Conservation (phyloP, 1,140 invertebrate genomes). For the Diorhabda elongata region DNA sequence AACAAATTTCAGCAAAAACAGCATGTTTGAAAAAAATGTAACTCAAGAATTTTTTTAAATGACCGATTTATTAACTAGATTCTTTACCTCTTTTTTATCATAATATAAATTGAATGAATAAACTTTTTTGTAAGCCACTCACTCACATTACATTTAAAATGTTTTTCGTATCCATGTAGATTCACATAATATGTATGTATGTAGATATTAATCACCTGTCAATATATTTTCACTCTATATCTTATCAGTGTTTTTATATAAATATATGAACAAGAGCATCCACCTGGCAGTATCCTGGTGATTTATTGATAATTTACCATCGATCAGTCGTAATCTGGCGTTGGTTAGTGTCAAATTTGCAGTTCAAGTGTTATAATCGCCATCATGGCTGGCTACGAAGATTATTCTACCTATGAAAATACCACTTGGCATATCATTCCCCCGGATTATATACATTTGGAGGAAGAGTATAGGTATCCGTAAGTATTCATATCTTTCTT, state of each 20-base stretch:
- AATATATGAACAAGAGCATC: constrained; percentile 28
- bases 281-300: constrained; percentile 28
- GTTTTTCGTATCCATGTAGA: too few species aligned
- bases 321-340: constrained; percentile 14
- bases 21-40: too few species aligned
- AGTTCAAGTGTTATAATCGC: constrained; percentile 19
- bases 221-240: constrained; percentile 30
- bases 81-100: too few species aligned
- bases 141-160: too few species aligned
- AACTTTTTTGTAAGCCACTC: too few species aligned
- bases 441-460: constrained; percentile 62
- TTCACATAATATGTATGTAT: too few species aligned
- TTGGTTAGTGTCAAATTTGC: constrained; percentile 6
- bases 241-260: constrained; percentile 34
- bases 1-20: too few species aligned
- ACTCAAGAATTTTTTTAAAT: too few species aligned
- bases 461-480: constrained; percentile 57
- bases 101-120: too few species aligned
- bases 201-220: constrained; percentile 26
- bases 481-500: constrained; percentile 34
- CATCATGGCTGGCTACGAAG: constrained; percentile 32
- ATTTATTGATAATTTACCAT: constrained; percentile 21
- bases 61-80: too few species aligned
- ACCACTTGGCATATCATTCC: constrained; percentile 64
- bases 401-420: constrained; percentile 51